Percentiles rank a stretch among this genome's conserved stretches.
Evolutionary conservation across 1,140 invertebrate species (phyloP).

Genomic region (Platorchestia sp.): DNA sequence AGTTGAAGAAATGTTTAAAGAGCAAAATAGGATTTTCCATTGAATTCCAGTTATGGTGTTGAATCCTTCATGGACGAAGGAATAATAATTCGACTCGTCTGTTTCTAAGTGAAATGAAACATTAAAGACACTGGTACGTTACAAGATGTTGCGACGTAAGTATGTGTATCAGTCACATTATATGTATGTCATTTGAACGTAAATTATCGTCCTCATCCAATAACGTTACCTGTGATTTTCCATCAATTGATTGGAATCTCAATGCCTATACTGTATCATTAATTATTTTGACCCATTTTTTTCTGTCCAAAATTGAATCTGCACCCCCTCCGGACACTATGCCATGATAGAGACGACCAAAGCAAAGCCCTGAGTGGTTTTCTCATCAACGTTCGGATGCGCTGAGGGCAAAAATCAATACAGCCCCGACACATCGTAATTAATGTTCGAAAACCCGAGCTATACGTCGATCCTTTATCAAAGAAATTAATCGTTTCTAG

Average conservation of each 20-base stretch:
- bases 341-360: too few species aligned
- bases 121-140: too few species aligned
- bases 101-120: too few species aligned
- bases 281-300: background rate
- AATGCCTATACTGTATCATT: background rate
- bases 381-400: background rate
- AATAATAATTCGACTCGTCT: too few species aligned
- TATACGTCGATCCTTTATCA: background rate
- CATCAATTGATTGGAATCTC: background rate
- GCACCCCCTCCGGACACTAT: background rate
- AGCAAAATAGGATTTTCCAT: too few species aligned
- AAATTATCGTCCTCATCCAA: background rate
- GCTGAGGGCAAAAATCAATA: background rate
- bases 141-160: too few species aligned
- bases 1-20: too few species aligned
- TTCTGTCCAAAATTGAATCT: background rate
- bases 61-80: too few species aligned
- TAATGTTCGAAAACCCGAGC: background rate
- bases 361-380: background rate
- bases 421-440: background rate
- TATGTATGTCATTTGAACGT: background rate
- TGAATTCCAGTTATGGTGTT: too few species aligned
- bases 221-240: background rate
- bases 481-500: background rate
- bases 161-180: too few species aligned